A percentile compares a stretch with the other conserved stretches of the same genome.
phyloP scores from a whole-genome alignment of 2,888 invertebrate genomes.

The Enchytraeus crypticus region DNA sequence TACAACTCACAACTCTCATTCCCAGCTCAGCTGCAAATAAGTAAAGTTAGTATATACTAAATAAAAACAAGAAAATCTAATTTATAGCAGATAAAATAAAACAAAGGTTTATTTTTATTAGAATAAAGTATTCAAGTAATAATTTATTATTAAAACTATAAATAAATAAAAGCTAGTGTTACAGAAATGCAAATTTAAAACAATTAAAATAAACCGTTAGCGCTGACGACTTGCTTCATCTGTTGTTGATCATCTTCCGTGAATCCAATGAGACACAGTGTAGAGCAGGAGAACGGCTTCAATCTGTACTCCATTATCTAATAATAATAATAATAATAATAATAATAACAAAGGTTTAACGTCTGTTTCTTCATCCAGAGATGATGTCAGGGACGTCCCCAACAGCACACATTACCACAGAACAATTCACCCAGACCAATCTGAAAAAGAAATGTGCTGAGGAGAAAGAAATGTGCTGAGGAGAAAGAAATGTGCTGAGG shows the following conservation, averaged over 20 bases:
- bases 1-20: background rate
- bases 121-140: background rate
- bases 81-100: background rate
- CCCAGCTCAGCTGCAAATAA: background rate
- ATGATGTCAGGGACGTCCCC: too few species aligned
- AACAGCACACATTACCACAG: too few species aligned
- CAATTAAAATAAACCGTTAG: constrained; percentile 67
- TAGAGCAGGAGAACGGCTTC: constrained; percentile 77
- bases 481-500: too few species aligned
- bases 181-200: too few species aligned
- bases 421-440: too few species aligned
- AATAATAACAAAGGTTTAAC: too few species aligned
- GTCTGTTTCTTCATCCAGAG: too few species aligned
- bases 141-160: too few species aligned
- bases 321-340: too few species aligned
- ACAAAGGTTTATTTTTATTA: background rate
- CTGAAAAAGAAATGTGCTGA: too few species aligned
- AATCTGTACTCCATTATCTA: constrained; percentile 58
- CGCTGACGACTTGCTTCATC: constrained; percentile 78
- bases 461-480: too few species aligned
- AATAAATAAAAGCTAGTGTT: too few species aligned
- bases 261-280: constrained; percentile 81
- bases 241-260: constrained; percentile 78
- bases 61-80: background rate
- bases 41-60: background rate